phyloP scores from a whole-genome alignment of 2,113 vertebrate species.

The Ictalurus furcatus region DNA sequence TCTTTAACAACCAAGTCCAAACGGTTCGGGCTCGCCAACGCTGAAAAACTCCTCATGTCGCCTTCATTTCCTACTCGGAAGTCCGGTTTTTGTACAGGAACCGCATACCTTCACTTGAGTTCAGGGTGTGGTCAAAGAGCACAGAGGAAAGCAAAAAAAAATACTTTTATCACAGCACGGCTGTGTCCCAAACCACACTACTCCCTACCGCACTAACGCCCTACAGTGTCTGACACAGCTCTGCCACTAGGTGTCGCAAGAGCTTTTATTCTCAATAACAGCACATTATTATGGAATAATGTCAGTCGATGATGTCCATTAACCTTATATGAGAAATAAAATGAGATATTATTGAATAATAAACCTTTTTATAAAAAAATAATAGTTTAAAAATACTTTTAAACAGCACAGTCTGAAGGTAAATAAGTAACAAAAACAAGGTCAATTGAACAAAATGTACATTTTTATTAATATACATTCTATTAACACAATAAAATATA shows the following conservation, averaged over 20 bases:
- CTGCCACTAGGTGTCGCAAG: background rate
- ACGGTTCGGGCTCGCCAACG: background rate
- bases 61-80: background rate
- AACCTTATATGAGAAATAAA: background rate
- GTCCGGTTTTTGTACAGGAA: background rate
- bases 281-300: background rate
- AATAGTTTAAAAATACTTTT: background rate
- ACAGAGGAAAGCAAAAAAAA: background rate
- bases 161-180: background rate
- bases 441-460: background rate
- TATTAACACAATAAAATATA: background rate
- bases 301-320: background rate
- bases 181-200: slow-evolving; percentile 1
- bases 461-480: too few relatives aligned
- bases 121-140: slow-evolving; percentile 21
- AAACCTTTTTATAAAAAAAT: too few relatives aligned
- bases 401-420: too few relatives aligned
- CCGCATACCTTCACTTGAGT: background rate
- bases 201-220: background rate
- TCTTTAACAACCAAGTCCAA: slow-evolving; percentile 58
- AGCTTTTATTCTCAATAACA: background rate
- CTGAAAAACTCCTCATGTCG: background rate
- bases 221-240: background rate
- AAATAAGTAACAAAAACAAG: background rate
- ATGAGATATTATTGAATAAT: background rate